Conservation (phyloP, 2,888 invertebrate species). For the Drosophila pegasa region DNA sequence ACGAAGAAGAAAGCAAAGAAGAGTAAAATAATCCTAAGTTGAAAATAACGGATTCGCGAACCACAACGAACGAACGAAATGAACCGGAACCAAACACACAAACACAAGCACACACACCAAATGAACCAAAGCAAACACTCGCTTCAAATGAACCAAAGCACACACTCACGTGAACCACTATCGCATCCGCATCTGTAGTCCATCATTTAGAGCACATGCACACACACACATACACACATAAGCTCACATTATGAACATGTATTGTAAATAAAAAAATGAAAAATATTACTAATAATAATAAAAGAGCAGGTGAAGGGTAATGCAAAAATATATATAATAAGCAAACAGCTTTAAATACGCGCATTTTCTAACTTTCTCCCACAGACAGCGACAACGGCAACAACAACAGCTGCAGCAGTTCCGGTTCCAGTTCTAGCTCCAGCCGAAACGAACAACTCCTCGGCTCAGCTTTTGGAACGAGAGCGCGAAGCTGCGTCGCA, state of each 20-base stretch:
- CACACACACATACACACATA: constrained; percentile 32
- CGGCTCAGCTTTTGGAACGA: constrained; percentile 55
- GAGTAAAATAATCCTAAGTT: constrained; percentile 25
- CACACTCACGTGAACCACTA: constrained; percentile 16
- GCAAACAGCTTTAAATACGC: constrained; percentile 18
- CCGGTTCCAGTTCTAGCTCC: constrained; percentile 8
- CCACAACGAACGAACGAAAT: constrained; percentile 20
- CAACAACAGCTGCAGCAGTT: constrained; percentile 9
- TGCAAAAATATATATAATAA: constrained; percentile 2
- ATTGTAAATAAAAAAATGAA: constrained; percentile 62
- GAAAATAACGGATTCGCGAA: constrained; percentile 18
- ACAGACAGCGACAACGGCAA: constrained; percentile 32
- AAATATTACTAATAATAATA: constrained; percentile 45
- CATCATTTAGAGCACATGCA: constrained; percentile 17
- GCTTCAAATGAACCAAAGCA: constrained; percentile 10
- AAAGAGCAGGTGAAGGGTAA: constrained; percentile 59
- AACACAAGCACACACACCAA: not conserved
- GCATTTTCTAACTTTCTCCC: constrained; percentile 17
- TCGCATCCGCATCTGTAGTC: constrained; percentile 27
- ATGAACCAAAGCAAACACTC: not conserved
- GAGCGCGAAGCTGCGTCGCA: constrained; percentile 65
- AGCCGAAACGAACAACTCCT: constrained; percentile 27
- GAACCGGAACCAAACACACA: not conserved
- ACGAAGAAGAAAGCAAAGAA: constrained; percentile 46
- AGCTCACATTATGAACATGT: constrained; percentile 57